Base-by-base conservation (phyloP, 2,888 invertebrate genomes). In the Paralinhomoeus sp. region DNA sequence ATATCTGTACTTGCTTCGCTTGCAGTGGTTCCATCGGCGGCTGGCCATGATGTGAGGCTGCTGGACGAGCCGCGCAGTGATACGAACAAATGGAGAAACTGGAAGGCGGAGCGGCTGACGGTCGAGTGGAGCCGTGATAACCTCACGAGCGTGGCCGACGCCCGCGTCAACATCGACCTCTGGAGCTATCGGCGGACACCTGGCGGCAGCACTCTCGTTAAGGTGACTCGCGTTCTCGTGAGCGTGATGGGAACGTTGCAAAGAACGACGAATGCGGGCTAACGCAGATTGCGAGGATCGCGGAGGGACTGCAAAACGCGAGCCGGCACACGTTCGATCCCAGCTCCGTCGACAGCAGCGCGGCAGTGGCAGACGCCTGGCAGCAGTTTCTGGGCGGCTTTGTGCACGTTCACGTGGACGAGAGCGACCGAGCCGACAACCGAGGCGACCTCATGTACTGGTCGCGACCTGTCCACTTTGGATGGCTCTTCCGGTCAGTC, bases 401-500 rank as follows among this genome's bases (percentile, higher is more conserved):
- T 17, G 49, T 54, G n/a, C 45, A 52, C 35, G 47, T 54, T 7
- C 41, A 47, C 1, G 44, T 54, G 13, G 21, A 41, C 12, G 48
- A 53, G 24, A 41, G 45, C n/a, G 48, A 51, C 18, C 24, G 49
- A 24, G 24, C 45, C 7, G 22, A 24, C 7, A 42, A 46, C 33
- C 33, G 31, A 24, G 41, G 31, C 24, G 12, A 36, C n/a, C 5
- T 20, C 22, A 22, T 37, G 1, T 68, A 87, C 15, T 89, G 87
- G 87, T 83, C 83, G 57, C 73, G 77, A 44, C 84, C 85, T 0
- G 77, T 87, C 50, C 87, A 87, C 1, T 66, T 89, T 5, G 83
- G 73, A 1, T 89, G 87, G 87, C 89, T 87, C 62, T 84, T 85
- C 60, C 74, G 73, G n/a, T n/a, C n/a, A n/a, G n/a, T n/a, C n/a